Conservation (phyloP, 2,888 invertebrate species). For the Callyntrura sp. region DNA sequence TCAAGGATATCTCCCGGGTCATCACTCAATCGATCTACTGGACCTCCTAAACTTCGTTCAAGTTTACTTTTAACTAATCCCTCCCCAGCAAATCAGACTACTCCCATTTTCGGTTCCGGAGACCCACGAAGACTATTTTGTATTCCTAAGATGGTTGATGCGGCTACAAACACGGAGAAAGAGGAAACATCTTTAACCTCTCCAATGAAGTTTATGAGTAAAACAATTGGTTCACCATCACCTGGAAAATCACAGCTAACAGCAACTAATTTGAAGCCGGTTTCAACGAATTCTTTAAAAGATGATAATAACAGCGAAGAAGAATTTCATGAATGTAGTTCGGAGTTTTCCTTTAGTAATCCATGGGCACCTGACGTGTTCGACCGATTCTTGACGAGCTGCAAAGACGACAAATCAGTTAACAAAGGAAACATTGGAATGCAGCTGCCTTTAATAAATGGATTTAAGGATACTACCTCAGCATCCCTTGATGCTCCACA, state of each 20-base stretch:
- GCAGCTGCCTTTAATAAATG: conserved; percentile 67
- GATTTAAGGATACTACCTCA: conserved; percentile 49
- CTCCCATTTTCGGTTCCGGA: conserved; percentile 50
- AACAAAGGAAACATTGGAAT: background rate
- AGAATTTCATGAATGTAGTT: conserved; percentile 62
- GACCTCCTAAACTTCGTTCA: conserved; percentile 77
- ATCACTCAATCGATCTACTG: conserved; percentile 54
- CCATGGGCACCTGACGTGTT: conserved; percentile 69
- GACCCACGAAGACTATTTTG: conserved; percentile 68
- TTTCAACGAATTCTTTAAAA: conserved; percentile 16
- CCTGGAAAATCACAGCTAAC: background rate
- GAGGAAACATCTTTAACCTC: conserved; percentile 36
- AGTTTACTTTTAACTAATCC: conserved; percentile 73
- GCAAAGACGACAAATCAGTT: conserved; percentile 57
- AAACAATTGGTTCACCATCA: background rate
- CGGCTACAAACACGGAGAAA: conserved; percentile 76
- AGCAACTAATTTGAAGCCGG: conserved; percentile 24
- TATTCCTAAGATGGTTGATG: conserved; percentile 78
- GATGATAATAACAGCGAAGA: conserved; percentile 67
- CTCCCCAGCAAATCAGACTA: conserved; percentile 68
- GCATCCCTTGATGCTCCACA: background rate
- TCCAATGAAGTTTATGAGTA: conserved; percentile 6
- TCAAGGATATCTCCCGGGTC: conserved; percentile 58
- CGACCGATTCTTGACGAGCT: conserved; percentile 51
- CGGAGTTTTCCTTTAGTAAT: conserved; percentile 70